Base-by-base conservation (phyloP, 2,888 invertebrate species). In the Lasius platythorax region DNA sequence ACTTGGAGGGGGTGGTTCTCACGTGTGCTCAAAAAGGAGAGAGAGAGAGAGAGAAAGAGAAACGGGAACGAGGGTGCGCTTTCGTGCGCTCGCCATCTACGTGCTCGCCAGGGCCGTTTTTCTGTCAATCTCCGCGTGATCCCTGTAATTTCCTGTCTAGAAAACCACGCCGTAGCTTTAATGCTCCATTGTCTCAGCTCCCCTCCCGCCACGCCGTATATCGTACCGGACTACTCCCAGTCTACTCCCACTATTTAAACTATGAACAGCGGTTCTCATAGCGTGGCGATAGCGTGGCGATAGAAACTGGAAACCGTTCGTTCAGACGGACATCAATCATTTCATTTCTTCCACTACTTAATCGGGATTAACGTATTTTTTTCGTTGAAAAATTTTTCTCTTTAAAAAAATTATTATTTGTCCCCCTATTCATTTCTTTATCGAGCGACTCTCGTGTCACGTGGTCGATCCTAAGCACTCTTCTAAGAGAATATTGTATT, bases 131-230 rank as follows among this genome's bases (percentile, higher is more conserved):
- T 94, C 92, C 92, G 92, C 92, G 94, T 93, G 94, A 94, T 94
- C 94, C 94, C 94, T 94, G 94, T 94, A 95, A 95, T 95, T 95
- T 95, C 94, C 94, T 94, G 94, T 94, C 94, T 93, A 93, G 94
- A 94, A 93, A 94, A 94, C 93, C 93, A 91, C 93, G 94, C 93
- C 93, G 92, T 91, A 91, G 92, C 93, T 94, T 94, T 94, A 95
- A 94, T 95, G 94, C 93, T 94, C 94, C 94, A 94, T 94, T 94
- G 94, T 94, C 94, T 94, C 94, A 93, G 91, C 86, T 83, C 33
- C 82, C 81, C 88, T 79, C 76, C 85, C 85, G 87, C 85, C 78
- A 73, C 84, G 89, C 90, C 90, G 86, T 91, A 84, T 88, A 89
- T 88, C 85, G 85, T 86, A 87, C 86, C 87, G 89, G 89, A 89